Evolutionary conservation across 2,113 vertebrate species (phyloP), one percentile per base, ranked within the genome.

Genomic region (Tragulus kanchil): DNA sequence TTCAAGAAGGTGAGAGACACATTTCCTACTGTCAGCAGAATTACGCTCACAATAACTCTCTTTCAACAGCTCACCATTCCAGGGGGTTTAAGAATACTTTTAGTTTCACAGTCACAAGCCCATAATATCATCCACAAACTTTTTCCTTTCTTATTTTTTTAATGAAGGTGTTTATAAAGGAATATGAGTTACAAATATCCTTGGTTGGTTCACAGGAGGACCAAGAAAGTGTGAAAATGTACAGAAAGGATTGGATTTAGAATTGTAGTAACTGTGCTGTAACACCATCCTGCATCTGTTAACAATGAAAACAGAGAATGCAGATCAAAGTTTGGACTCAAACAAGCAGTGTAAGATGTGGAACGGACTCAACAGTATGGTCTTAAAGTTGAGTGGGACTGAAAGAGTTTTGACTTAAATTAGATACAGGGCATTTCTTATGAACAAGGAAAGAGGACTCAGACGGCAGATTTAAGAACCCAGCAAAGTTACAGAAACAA

Each of bases 1-100:
- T 86, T 94, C 42, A 48, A 23, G 52, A 93, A 95, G 36, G 95
- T 94, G 95, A 95, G 85, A 97, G 95, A 97, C 97, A 64, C 58
- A 78, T 89, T 93, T 96, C 83, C 93, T 91, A 97, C 97, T 93
- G 95, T 75, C 58, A 71, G 62, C 78, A 75, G 85, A 91, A 97
- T 5, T 81, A 58, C 82, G 91, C 96, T 93, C 67, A 97, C 91
- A 95, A 52, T 95, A 97, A 94, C 90, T 86, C 36, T 93, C 52
- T 89, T 95, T 93, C 96, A 83, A 87, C 86, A 96, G 87, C 78
- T 87, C 91, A 95, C 52, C n/a, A 45, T 87, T 92, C 89, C 78
- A 96, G 21, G 5, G 50, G 36, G 64, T 89, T 84, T 48, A 94
- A 54, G 50, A 64, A 45, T 97, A 97, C 92, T 98, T 97, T 97